Base-by-base conservation (phyloP, 2,888 invertebrate species). In the Stramonita haemastoma region DNA sequence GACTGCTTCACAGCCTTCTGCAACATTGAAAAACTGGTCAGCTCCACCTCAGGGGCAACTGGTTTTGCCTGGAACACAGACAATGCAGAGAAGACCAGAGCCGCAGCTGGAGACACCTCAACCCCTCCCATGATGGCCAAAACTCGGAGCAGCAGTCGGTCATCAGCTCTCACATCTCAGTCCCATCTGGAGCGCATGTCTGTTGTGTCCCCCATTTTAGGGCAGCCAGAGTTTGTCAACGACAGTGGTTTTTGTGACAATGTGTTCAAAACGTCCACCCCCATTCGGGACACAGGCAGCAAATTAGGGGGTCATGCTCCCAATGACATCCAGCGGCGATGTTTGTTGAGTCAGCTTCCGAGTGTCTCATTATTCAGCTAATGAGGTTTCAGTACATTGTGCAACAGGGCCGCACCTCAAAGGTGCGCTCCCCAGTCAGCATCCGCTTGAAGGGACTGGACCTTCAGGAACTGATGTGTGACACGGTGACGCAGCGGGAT, bases 281-380 rank as follows among this genome's bases (percentile, higher is more conserved):
- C 95, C 1, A 93, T 95, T 22, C 86, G 90, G 32, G 93, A 93
- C 22, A 56, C 88, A n/a, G 89, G 86, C 13, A 87, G 84, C 57
- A 89, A 86, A 29, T 84, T 86, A 29, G 79, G 84, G 17, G 89
- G 73, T 36, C 84, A 91, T 57, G 77, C 90, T n/a, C 89, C 88
- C 22, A 85, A 91, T 22, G 93, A 94, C 90, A 93, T 94, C n/a
- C 93, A 95, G 91, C 91, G 95, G 29, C 91, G 95, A 29, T 95
- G 95, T 77, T 91, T 95, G 56, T 92, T 96, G 26, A 92, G 95
- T 11, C 95, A 95, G 91, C 90, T 95, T 57, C 95, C 96, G 1
- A 95, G 89, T 95, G 95, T 91, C 93, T 96, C 6, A 94, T 95
- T 66, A 93, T 96, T 87, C 96, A 96, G 92, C 91, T 95, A 77